A percentile compares a stretch with the other conserved stretches of the same genome.
phyloP scores from a whole-genome alignment of 2,797 vertebrate genomes.

The Taeniopygia guttata region DNA sequence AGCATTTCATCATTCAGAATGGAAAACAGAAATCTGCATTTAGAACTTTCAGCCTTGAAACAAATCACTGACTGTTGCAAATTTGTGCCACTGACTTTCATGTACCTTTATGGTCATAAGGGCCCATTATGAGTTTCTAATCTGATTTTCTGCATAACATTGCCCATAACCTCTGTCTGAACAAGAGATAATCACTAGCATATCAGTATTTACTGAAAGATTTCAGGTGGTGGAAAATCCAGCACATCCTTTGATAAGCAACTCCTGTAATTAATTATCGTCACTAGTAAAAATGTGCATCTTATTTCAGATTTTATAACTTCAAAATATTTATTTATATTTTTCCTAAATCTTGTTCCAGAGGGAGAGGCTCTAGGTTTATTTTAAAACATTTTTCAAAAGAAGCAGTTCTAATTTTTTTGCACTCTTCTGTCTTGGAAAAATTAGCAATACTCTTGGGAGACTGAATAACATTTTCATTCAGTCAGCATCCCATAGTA shows the following conservation, averaged over 20 bases:
- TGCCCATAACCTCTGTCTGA: not conserved
- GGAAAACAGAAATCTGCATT: slow-evolving; percentile 32
- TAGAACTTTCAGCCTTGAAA: not conserved
- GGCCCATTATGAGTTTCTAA: slow-evolving; percentile 5
- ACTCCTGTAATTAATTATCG: not conserved
- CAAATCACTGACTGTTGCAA: slow-evolving; percentile 11
- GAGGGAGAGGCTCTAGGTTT: accelerated
- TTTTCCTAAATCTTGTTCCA: not conserved
- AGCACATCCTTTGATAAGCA: not conserved
- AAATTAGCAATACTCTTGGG: not conserved
- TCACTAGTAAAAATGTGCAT: not conserved
- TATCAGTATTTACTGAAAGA: not conserved
- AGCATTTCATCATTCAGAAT: not conserved
- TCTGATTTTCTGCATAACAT: slow-evolving; percentile 38
- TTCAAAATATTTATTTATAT: not conserved
- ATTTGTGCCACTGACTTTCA: slow-evolving; percentile 23
- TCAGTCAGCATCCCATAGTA: not conserved
- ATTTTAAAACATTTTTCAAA: not conserved
- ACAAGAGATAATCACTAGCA: slow-evolving; percentile 15
- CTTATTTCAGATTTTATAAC: not conserved
- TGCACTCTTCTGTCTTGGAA: not conserved
- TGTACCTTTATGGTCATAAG: not conserved
- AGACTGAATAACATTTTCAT: not conserved
- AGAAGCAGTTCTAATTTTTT: not conserved
- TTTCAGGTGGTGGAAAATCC: not conserved